Evolutionary conservation across 2,888 invertebrate species (phyloP).

Genomic region (Diaphora mendica): DNA sequence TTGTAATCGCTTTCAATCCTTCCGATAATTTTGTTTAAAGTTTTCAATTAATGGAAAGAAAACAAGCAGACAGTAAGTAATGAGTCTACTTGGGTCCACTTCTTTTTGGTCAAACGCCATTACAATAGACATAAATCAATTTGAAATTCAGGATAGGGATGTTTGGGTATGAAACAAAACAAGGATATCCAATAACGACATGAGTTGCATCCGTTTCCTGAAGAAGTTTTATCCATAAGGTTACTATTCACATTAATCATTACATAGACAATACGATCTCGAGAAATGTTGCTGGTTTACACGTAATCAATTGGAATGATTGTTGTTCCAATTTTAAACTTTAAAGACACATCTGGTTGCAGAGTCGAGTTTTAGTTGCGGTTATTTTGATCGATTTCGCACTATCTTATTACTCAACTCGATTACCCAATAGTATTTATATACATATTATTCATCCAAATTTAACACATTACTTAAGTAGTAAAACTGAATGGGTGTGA

Average conservation of each 20-base stretch:
- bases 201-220: constrained; percentile 35
- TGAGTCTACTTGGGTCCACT: background rate
- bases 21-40: constrained; percentile 26
- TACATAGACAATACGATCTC: constrained; percentile 14
- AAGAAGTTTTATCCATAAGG: constrained; percentile 24
- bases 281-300: constrained; percentile 13
- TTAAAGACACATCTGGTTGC: constrained; percentile 18
- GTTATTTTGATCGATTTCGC: constrained; percentile 17
- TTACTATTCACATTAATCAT: constrained; percentile 8
- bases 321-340: constrained; percentile 7
- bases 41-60: background rate
- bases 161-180: constrained; percentile 43
- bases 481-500: constrained; percentile 59
- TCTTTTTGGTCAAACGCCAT: background rate
- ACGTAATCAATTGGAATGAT: constrained; percentile 4
- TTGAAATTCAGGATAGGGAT: constrained; percentile 40
- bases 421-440: background rate
- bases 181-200: constrained; percentile 44
- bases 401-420: constrained; percentile 6
- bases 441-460: constrained; percentile 25
- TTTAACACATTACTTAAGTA: constrained; percentile 31
- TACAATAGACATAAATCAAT: constrained; percentile 20
- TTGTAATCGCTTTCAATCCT: constrained; percentile 45
- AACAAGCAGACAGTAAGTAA: background rate
- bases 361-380: constrained; percentile 3